Base-by-base conservation (phyloP, 1,140 invertebrate genomes). In the Solenopsis invicta region DNA sequence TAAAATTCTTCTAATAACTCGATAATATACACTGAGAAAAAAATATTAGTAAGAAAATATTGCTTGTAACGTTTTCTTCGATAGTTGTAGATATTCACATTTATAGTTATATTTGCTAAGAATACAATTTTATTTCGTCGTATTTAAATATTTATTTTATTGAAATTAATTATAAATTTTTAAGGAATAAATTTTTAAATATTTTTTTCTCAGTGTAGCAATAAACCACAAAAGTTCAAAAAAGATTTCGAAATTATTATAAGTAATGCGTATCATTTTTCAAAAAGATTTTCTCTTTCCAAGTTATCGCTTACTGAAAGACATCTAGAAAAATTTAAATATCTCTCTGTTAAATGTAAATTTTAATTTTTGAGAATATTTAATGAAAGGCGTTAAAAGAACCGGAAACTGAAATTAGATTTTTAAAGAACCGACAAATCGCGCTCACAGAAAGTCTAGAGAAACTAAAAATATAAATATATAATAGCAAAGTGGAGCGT, bases 381-480 rank as follows among this genome's bases (percentile, higher is more conserved):
- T 56, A 41, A 6, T 52, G 12, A 41, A 37, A 45, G 18, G 13
- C 13, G 54, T 21, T 75, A 16, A 12, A 75, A 16, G 24, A 61
- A 18, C 24, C 6, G 12, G 16, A 8, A 61, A 41, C 16, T 76
- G 16, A 61, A 29, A 76, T 37, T 34, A 13, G 9, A 24, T 2
- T 45, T 24, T 8, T 9, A 21, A 18, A 45, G 16, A 12, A 8
- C 41, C 13, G n/a, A 75, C n/a, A 75, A 76, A 41, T 45, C 6
- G 4, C 18, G 2, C 0, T 10, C 10, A 48, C 21, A 48, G 8
- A 3, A 12, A 59, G 0, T 37, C 21, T 45, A 16, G 9, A 16
- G 9, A 76, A 75, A 56, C 12, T 21, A 16, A 41, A 61, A 76
- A 76, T 61, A 24, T 48, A 67, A 67, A 37, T 21, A 61, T 76